Base-by-base conservation (phyloP, 2,888 invertebrate species). In the Drosophila koepferae region DNA sequence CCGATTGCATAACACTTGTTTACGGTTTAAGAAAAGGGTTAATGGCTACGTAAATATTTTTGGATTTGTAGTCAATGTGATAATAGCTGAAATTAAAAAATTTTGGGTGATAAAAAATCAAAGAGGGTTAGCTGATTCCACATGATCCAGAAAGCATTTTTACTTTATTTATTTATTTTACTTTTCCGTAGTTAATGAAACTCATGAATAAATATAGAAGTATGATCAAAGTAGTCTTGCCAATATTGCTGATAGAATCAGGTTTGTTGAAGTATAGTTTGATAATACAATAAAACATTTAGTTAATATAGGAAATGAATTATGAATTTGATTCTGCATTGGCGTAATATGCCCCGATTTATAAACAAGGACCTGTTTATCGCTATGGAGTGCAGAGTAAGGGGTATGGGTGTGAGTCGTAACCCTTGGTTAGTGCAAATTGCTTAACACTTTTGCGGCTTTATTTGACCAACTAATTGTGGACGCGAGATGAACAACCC, bases 391-490 rank as follows among this genome's bases (percentile, higher is more conserved):
- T 3, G 46, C n/a, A 23, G 23, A 0, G 23, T 23, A 23, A 23
- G 23, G 31, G 46, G n/a, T 2, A 51, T 20, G 55, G 28, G 54
- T 28, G 53, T 28, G 63, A 43, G 60, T 53, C 23, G 76, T 40
- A 43, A 60, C 76, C 71, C 71, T 63, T 79, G 79, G 66, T 73
- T 83, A 83, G 89, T 84, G 89, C 89, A 89, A 85, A 85, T 85
- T 84, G 89, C 70, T 89, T 77, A 89, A 85, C 85, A 85, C 85
- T 85, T 85, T 89, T 85, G 88, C 46, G 85, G 85, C 89, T 85
- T 85, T 85, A 87, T 89, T 85, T 85, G 89, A 86, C 85, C 89
- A 85, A 85, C 89, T 85, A 85, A 85, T 85, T 85, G 89, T 87
- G 89, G 87, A 81, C 58, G 61, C 61, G 64, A 53, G 55, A 46